These are phyloP conservation scores for Plecturocebus donacophilus DNA, from an alignment of 2,113 vertebrate species.

Conservation along the genomic window DNA sequence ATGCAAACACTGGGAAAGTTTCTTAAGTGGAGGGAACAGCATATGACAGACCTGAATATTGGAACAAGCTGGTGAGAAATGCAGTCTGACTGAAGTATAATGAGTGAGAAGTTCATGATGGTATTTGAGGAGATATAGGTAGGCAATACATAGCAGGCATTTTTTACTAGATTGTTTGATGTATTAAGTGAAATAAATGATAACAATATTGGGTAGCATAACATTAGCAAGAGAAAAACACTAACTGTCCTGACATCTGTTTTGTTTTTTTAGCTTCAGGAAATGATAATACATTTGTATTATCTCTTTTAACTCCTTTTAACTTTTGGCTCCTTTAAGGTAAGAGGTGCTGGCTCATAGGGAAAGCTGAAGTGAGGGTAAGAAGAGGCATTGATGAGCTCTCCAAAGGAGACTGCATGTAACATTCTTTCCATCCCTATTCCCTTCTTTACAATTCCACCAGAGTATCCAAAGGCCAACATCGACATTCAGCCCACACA, in stretches of 20 bases:
- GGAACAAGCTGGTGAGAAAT: not conserved
- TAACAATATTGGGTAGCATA: not conserved
- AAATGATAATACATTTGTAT: not conserved
- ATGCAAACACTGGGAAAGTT: accelerated
- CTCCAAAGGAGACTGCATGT: not conserved
- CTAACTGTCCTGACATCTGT: not conserved
- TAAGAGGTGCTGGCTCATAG: not conserved
- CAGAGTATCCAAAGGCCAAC: not conserved
- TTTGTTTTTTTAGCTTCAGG: not conserved
- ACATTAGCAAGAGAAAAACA: not conserved
- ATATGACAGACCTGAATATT: not conserved
- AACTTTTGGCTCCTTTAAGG: not conserved
- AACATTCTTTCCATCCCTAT: not conserved
- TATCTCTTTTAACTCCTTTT: not conserved
- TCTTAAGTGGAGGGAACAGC: not conserved
- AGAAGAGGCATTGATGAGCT: not conserved
- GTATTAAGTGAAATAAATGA: not conserved
- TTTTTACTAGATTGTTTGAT: not conserved
- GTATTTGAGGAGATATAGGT: not conserved
- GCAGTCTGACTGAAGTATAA: not conserved
- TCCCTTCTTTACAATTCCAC: not conserved
- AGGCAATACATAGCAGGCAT: not conserved
- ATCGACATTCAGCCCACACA: not conserved
- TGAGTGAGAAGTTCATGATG: not conserved
- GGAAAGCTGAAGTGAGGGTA: not conserved